Evolutionary conservation across 2,113 vertebrate genomes (phyloP), one percentile per base, ranked within the genome.

Genomic region (Puntigrus tetrazona): DNA sequence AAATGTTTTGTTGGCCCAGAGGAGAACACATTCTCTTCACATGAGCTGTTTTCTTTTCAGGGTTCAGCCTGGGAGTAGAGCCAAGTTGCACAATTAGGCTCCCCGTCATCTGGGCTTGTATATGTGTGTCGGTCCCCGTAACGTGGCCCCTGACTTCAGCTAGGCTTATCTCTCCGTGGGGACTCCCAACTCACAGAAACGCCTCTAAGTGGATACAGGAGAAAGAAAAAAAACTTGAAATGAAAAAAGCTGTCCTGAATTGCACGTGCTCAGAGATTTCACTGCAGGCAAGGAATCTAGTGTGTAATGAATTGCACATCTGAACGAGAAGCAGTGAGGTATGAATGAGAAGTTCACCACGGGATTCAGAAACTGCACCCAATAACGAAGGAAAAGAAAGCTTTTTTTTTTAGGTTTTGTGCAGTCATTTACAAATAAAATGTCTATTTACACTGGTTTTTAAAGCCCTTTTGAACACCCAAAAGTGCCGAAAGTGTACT

Each of bases 1-100:
- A 50, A 82, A 84, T 89, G 86, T 87, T 81, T 83, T 81, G 67
- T 86, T 73, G 38, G 65, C 61, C 81, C 41, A 16, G 87, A 84
- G 67, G 57, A 77, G 20, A 82, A 86, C 74, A 79, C 52, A 77
- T 79, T 81, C 67, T 83, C 76, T 57, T 84, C 36, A 82, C 83
- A 81, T 81, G 85, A 86, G 50, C 86, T 86, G 78, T 87, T 89
- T 88, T 85, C 69, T 85, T 78, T 69, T 82, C 47, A 77, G 47
- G 73, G 78, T 41, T 31, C 27, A 81, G 63, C 59, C 67, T 72
- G 83, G 84, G 72, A 88, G 31, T 57, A 13, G 14, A 52, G 88
- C 86, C 85, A 90, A 86, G 87, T 88, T 78, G 78, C 18, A 89
- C 75, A 86, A 85, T 87, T 81, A 85, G 79, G 86, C 86, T 78